Percentiles rank a stretch among this genome's conserved stretches.
Conservation (phyloP, 2,888 invertebrate genomes). For the Vanessa cardui region DNA sequence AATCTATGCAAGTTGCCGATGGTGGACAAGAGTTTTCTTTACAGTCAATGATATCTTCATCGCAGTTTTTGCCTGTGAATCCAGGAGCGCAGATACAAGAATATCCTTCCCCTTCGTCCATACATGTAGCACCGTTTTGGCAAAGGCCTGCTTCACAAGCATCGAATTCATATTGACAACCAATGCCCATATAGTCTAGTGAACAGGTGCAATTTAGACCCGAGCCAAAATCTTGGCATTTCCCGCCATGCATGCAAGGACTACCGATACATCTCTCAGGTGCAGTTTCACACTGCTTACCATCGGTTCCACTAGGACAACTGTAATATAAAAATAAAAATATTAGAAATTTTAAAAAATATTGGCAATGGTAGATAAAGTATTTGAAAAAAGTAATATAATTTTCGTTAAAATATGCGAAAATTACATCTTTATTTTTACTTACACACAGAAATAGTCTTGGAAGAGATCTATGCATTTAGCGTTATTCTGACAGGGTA, state of each 20-base stretch:
- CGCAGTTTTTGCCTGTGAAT: slow-evolving; percentile 91
- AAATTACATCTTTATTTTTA: slow-evolving; percentile 48
- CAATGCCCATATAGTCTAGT: slow-evolving; percentile 91
- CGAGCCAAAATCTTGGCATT: slow-evolving; percentile 97
- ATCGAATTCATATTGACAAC: slow-evolving; percentile 96
- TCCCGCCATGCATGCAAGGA: slow-evolving; percentile 97
- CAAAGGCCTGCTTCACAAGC: slow-evolving; percentile 95
- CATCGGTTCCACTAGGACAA: slow-evolving; percentile 97
- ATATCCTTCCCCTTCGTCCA: slow-evolving; percentile 93
- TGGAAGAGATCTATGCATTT: slow-evolving; percentile 95
- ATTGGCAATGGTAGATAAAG: too few species aligned
- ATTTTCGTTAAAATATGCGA: not conserved
- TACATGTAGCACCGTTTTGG: slow-evolving; percentile 95
- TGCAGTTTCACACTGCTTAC: slow-evolving; percentile 98
- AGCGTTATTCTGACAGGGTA: slow-evolving; percentile 96
- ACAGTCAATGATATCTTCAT: slow-evolving; percentile 95
- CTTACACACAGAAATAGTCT: slow-evolving; percentile 94
- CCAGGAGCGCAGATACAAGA: slow-evolving; percentile 94
- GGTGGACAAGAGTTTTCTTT: slow-evolving; percentile 97
- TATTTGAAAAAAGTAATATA: not conserved
- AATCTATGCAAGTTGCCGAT: slow-evolving; percentile 95
- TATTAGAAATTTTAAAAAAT: slow-evolving; percentile 1
- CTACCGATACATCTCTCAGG: slow-evolving; percentile 96
- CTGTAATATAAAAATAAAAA: slow-evolving; percentile 62
- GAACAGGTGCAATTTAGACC: slow-evolving; percentile 97